phyloP scores from a whole-genome alignment of 2,113 vertebrate genomes.

The Chunga burmeisteri region DNA sequence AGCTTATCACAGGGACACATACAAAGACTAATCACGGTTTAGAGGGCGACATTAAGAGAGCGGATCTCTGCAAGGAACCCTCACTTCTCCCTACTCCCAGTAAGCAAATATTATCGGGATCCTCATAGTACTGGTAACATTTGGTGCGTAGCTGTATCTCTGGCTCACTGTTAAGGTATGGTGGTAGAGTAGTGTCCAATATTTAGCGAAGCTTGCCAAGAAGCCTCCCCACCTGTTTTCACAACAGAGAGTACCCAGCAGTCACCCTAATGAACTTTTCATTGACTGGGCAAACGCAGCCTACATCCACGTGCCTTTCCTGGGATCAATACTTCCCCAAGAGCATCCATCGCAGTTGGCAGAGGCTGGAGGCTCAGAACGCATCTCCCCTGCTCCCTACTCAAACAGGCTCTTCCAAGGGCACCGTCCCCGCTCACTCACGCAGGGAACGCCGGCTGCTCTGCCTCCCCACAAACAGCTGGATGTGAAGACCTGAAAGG shows the following conservation, averaged over 20 bases:
- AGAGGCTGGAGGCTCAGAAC: neutral
- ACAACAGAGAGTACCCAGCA: neutral
- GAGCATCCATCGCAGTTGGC: accelerated
- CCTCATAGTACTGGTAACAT: neutral
- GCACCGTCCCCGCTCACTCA: neutral
- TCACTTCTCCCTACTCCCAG: neutral
- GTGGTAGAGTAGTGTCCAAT: neutral
- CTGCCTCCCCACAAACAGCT: neutral
- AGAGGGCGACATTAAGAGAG: neutral
- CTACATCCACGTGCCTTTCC: neutral
- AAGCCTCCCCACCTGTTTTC: neutral
- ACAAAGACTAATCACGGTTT: neutral
- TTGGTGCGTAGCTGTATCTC: neutral
- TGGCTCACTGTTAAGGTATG: neutral
- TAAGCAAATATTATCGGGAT: neutral
- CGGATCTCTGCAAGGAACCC: accelerated
- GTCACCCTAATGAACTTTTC: neutral
- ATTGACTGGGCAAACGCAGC: neutral
- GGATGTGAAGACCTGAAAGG: neutral
- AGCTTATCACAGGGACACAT: neutral
- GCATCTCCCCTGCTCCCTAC: neutral
- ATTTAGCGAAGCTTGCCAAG: neutral
- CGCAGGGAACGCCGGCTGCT: accelerated
- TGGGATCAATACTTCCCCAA: neutral
- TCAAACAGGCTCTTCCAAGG: neutral